These are phyloP conservation scores for Drosophila buzzatii DNA, from an alignment of 2,888 invertebrate genomes.

Conservation along the genomic window DNA sequence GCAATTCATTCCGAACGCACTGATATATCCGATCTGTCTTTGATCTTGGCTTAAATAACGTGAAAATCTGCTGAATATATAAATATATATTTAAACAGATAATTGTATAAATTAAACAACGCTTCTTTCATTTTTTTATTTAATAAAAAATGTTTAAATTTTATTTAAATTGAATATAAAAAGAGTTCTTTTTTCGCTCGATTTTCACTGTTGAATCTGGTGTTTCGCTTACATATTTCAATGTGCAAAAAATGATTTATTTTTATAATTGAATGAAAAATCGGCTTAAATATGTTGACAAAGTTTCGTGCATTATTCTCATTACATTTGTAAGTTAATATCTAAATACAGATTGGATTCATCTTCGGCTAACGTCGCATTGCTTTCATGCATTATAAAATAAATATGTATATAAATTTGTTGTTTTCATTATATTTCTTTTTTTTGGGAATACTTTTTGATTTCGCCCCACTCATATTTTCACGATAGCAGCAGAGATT, in stretches of 20 bases:
- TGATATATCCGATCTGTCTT: constrained; percentile 35
- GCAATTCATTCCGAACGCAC: constrained; percentile 54
- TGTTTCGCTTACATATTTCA: constrained; percentile 41
- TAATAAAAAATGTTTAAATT: constrained; percentile 80
- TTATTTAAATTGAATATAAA: constrained; percentile 81
- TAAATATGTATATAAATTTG: constrained; percentile 21
- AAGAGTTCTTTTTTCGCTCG: constrained; percentile 29
- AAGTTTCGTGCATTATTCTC: constrained; percentile 61
- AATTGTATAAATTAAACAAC: constrained; percentile 64
- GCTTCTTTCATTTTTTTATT: constrained; percentile 63
- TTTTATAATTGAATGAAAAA: constrained; percentile 62
- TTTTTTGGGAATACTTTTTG: constrained; percentile 55
- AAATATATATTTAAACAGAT: constrained; percentile 4
- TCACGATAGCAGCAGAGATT: constrained; percentile 42
- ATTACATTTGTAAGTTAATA: constrained; percentile 39
- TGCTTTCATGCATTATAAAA: constrained; percentile 29
- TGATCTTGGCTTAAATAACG: constrained; percentile 58
- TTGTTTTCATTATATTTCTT: background rate
- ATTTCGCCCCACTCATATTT: constrained; percentile 10
- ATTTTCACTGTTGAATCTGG: constrained; percentile 37
- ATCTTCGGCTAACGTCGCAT: constrained; percentile 36
- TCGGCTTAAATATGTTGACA: constrained; percentile 61
- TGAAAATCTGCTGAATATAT: constrained; percentile 43
- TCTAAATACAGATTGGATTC: constrained; percentile 58
- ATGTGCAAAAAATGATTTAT: constrained; percentile 57